Percentiles rank a stretch among this genome's conserved stretches.
Evolutionary conservation across 2,888 invertebrate species (phyloP).

Genomic region (Elmis aenea): DNA sequence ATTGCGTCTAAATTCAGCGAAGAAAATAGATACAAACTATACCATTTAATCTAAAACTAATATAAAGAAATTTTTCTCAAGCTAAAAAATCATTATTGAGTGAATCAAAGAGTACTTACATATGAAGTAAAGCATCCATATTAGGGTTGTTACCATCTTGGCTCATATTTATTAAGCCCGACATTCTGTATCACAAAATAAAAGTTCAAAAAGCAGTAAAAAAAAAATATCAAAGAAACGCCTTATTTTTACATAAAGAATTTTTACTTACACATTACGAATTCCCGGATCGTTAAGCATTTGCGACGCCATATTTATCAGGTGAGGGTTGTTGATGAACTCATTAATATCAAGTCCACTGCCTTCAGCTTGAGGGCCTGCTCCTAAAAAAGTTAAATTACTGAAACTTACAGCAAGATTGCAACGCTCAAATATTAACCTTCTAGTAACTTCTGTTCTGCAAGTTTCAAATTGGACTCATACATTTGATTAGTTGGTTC

Average conservation of each 20-base stretch:
- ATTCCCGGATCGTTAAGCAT: conserved; percentile 82
- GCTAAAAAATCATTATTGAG: too few species aligned
- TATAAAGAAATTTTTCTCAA: too few species aligned
- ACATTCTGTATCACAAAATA: too few species aligned
- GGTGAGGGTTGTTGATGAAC: conserved; percentile 73
- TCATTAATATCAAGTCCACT: conserved; percentile 60
- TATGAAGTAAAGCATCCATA: conserved; percentile 39
- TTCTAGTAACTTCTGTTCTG: conserved; percentile 61
- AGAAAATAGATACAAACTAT: too few species aligned
- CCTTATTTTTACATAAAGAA: conserved; percentile 9
- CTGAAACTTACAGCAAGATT: too few species aligned
- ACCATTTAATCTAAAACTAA: too few species aligned
- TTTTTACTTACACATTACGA: conserved; percentile 65
- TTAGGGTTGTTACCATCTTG: conserved; percentile 32
- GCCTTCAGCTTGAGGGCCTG: too few species aligned
- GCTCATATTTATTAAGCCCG: conserved; percentile 38
- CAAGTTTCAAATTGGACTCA: conserved; percentile 76
- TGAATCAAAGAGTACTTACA: conserved; percentile 28
- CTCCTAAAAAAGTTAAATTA: too few species aligned
- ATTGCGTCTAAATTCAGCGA: too few species aligned
- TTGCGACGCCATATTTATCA: conserved; percentile 79
- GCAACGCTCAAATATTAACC: too few species aligned
- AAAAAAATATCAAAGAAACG: conserved; percentile 6
- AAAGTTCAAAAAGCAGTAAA: conserved; percentile 17
- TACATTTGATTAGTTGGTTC: conserved; percentile 93